A percentile compares a stretch with the other conserved stretches of the same genome.
phyloP scores from a whole-genome alignment of 2,888 invertebrate species.

The Gibbula magus region DNA sequence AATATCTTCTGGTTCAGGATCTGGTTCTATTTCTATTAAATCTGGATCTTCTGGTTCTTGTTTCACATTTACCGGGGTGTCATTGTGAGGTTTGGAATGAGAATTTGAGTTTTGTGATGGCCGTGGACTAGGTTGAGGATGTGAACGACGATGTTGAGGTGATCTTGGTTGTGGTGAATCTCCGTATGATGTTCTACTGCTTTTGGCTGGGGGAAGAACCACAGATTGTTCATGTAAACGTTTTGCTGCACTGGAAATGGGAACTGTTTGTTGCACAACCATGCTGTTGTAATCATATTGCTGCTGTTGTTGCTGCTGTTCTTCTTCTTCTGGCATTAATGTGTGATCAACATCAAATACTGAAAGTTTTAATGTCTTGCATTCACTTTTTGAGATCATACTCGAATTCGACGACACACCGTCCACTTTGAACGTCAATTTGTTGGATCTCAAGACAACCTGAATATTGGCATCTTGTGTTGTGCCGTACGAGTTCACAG shows the following conservation, averaged over 20 bases:
- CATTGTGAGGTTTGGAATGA: conserved; percentile 2
- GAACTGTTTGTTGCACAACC: neutral
- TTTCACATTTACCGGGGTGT: neutral
- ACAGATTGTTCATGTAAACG: neutral
- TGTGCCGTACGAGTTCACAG: conserved; percentile 10
- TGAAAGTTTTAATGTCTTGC: conserved; percentile 12
- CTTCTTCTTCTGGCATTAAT: conserved; percentile 1
- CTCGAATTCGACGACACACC: conserved; percentile 8
- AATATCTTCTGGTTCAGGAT: neutral
- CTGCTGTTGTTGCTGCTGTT: neutral
- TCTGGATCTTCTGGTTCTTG: conserved; percentile 23
- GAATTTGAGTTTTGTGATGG: neutral
- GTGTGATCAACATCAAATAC: conserved; percentile 6
- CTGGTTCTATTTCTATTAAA: conserved; percentile 9
- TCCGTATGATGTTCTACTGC: neutral
- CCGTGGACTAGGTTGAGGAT: neutral
- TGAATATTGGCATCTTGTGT: conserved; percentile 16
- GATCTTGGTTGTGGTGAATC: no score
- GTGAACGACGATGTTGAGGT: neutral
- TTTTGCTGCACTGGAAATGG: neutral
- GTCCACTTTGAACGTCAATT: conserved; percentile 13
- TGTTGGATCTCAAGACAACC: neutral
- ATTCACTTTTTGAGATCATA: conserved; percentile 18
- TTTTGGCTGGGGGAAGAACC: neutral
- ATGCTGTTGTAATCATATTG: neutral